These are phyloP conservation scores for Climacteris rufus DNA, from an alignment of 2,113 vertebrate genomes.

Conservation along the genomic window DNA sequence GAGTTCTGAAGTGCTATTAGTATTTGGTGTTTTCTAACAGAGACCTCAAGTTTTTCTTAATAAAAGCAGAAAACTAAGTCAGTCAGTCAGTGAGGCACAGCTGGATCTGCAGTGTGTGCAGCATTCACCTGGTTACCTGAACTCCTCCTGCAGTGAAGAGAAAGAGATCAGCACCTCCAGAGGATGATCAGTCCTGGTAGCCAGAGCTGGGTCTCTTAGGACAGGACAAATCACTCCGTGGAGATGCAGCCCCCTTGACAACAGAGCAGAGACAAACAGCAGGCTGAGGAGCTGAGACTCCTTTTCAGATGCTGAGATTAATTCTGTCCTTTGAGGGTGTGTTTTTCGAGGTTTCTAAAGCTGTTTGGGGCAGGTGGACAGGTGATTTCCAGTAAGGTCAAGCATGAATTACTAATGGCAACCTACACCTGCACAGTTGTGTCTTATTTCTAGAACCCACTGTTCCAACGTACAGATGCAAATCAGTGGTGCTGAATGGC, in stretches of 20 bases:
- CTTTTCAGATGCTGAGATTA: neutral
- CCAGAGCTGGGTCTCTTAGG: neutral
- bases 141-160: neutral
- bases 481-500: neutral
- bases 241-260: neutral
- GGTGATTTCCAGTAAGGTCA: neutral
- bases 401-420: neutral
- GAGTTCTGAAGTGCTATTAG: neutral
- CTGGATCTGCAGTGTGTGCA: neutral
- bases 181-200: neutral
- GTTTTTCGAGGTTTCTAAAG: neutral
- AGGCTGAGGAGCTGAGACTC: neutral
- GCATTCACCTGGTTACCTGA: neutral
- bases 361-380: neutral
- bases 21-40: neutral
- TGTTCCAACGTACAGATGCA: neutral
- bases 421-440: neutral
- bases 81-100: neutral
- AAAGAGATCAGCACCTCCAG: neutral
- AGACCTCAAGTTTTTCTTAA: neutral
- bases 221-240: neutral
- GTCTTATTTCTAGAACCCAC: neutral
- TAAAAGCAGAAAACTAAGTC: neutral
- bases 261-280: neutral
- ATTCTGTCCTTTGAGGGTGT: neutral